phyloP scores from a whole-genome alignment of 2,113 vertebrate genomes.

The Phalacrocorax brasilianus region DNA sequence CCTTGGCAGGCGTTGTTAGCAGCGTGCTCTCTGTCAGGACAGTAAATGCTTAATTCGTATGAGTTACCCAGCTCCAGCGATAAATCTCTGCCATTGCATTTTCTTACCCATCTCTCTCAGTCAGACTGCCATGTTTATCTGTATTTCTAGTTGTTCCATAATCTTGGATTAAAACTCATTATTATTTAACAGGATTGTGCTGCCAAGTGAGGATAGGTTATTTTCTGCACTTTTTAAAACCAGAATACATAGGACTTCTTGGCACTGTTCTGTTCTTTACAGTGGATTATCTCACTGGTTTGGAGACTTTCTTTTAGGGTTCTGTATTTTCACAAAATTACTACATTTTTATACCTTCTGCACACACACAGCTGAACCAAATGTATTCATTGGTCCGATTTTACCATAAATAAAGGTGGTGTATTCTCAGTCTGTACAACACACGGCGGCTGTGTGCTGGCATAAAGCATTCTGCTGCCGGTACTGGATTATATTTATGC shows the following conservation, averaged over 20 bases:
- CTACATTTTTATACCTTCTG: neutral
- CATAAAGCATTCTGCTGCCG: neutral
- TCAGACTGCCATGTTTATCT: neutral
- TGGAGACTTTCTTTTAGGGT: neutral
- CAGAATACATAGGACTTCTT: neutral
- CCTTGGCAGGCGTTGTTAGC: accelerated
- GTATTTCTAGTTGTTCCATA: neutral
- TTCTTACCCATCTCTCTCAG: neutral
- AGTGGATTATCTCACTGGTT: neutral
- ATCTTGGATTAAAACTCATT: neutral
- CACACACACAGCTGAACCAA: neutral
- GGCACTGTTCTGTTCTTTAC: accelerated
- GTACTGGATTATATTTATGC: neutral
- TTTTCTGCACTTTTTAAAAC: neutral
- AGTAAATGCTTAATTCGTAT: accelerated
- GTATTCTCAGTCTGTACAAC: neutral
- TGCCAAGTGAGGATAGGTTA: neutral
- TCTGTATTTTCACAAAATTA: neutral
- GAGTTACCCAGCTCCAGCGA: neutral
- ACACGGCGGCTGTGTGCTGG: neutral
- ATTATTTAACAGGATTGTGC: accelerated
- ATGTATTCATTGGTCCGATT: neutral
- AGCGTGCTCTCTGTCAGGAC: accelerated
- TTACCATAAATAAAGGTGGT: neutral
- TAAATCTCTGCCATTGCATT: neutral